These are phyloP conservation scores for Morpho achilles DNA, from an alignment of 2,888 invertebrate species.

Conservation along the genomic window DNA sequence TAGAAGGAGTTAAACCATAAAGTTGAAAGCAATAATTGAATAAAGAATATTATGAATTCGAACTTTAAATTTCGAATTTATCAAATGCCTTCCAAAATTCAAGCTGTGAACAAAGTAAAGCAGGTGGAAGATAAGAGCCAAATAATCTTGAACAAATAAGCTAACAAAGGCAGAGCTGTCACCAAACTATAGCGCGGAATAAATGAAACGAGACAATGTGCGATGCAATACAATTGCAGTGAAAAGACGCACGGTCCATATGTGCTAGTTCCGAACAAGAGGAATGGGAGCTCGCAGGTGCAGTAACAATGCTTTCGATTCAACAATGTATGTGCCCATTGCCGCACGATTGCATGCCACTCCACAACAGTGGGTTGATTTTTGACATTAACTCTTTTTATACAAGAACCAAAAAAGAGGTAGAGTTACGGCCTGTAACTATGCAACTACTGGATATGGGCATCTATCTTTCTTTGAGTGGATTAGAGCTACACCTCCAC, in stretches of 20 bases:
- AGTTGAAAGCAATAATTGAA: neutral
- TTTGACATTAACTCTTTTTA: conserved; percentile 16
- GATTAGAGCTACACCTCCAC: no score
- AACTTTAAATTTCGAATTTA: no score
- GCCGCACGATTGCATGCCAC: conserved; percentile 42
- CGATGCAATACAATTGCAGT: conserved; percentile 67
- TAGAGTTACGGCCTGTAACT: no score
- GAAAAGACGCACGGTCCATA: conserved; percentile 64
- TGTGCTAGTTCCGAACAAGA: conserved; percentile 70
- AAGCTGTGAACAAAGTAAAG: neutral
- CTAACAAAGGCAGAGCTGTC: conserved; percentile 53
- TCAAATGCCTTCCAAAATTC: neutral
- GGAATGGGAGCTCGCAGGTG: conserved; percentile 62
- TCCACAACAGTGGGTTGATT: conserved; percentile 34
- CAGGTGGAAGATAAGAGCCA: conserved; percentile 7
- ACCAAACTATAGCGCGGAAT: conserved; percentile 43
- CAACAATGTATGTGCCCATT: conserved; percentile 32
- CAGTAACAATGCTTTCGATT: conserved; percentile 46
- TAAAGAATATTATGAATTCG: no score
- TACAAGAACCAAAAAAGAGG: no score
- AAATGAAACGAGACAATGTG: conserved; percentile 69
- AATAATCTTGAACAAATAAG: conserved; percentile 33
- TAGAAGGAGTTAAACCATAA: neutral
- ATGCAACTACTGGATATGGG: no score
- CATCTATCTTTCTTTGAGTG: no score